These are phyloP conservation scores for Myanophis thanlyinensis DNA, from an alignment of 2,113 vertebrate species.

Conservation along the genomic window DNA sequence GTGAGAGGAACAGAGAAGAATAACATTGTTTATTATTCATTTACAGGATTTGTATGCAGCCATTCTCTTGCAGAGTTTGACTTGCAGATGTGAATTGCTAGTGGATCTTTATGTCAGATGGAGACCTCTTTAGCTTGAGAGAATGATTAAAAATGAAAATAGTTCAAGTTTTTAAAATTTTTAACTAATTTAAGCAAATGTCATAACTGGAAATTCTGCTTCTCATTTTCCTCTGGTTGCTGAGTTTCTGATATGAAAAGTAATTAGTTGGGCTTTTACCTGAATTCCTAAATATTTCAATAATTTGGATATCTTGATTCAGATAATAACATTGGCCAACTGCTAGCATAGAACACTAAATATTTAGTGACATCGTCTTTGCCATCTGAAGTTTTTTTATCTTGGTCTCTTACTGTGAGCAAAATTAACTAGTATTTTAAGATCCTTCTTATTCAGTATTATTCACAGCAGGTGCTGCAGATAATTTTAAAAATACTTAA, in stretches of 20 bases:
- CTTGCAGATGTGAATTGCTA: not conserved
- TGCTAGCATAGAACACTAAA: not conserved
- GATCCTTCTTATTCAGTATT: not conserved
- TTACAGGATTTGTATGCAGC: not conserved
- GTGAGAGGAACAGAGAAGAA: not conserved
- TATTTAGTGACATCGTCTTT: not conserved
- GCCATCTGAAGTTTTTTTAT: not conserved
- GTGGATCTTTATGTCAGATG: not conserved
- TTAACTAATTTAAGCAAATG: not conserved
- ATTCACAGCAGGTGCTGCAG: slow-evolving; percentile 6
- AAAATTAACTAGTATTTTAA: slow-evolving; percentile 14
- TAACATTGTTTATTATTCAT: not conserved
- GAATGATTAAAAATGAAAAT: not conserved
- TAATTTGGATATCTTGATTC: not conserved
- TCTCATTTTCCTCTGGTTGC: slow-evolving; percentile 30
- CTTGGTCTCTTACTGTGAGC: slow-evolving; percentile 5
- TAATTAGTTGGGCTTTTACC: not conserved
- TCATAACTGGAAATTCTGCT: slow-evolving; percentile 12
- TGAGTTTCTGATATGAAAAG: not conserved
- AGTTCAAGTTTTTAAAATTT: not conserved
- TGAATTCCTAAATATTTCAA: not conserved
- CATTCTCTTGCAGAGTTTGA: not conserved
- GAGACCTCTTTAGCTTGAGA: not conserved
- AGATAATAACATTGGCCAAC: not conserved
- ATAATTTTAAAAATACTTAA: not conserved